A percentile compares a stretch with the other conserved stretches of the same genome.
Conservation (phyloP, 2,888 invertebrate species). For the Thumatha senex region DNA sequence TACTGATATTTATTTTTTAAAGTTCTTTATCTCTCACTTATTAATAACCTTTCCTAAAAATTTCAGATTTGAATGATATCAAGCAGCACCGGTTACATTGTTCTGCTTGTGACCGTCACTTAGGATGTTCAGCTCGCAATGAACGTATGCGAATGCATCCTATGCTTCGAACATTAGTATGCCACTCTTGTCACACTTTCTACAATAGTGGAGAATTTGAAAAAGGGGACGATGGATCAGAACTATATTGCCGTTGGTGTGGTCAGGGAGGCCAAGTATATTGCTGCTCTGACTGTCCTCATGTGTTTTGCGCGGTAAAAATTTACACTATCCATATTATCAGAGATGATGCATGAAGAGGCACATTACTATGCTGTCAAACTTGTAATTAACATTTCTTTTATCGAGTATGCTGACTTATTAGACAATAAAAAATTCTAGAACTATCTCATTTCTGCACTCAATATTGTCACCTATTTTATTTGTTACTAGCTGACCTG, state of each 20-base stretch:
- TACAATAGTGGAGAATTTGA: constrained; percentile 92
- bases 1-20: not conserved
- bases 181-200: constrained; percentile 88
- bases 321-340: not conserved
- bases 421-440: no score
- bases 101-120: constrained; percentile 88
- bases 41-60: not conserved
- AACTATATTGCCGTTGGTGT: constrained; percentile 92
- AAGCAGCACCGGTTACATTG: constrained; percentile 87
- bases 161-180: constrained; percentile 87
- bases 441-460: no score
- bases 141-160: constrained; percentile 89
- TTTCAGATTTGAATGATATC: constrained; percentile 84
- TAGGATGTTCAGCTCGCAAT: constrained; percentile 87
- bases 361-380: no score
- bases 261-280: constrained; percentile 91
- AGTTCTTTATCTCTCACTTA: not conserved
- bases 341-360: no score
- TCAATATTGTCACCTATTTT: no score
- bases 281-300: constrained; percentile 90
- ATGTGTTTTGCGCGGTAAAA: constrained; percentile 87
- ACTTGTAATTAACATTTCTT: no score
- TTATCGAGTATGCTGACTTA: no score
- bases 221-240: constrained; percentile 92
- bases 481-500: no score